These are phyloP conservation scores for Leptodactylus fallax DNA, from an alignment of 2,797 vertebrate genomes.

Conservation along the genomic window DNA sequence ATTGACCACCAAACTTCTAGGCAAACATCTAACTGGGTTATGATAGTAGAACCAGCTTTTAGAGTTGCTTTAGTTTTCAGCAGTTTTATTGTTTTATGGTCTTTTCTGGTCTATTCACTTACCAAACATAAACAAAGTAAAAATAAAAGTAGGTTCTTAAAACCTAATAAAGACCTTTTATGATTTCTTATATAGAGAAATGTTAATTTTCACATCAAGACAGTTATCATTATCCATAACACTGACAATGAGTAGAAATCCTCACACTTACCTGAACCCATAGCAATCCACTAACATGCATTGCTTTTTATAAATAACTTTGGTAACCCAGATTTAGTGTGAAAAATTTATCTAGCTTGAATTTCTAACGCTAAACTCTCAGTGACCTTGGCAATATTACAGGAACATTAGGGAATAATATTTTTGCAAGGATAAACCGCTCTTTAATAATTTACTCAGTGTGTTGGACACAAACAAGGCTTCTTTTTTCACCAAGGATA, in stretches of 20 bases:
- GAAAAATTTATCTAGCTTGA: slow-evolving; percentile 56
- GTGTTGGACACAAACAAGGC: slow-evolving; percentile 61
- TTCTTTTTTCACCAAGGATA: slow-evolving; percentile 50
- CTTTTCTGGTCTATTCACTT: background rate
- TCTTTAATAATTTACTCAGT: slow-evolving; percentile 60
- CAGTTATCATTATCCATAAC: background rate
- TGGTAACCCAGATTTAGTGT: slow-evolving; percentile 47
- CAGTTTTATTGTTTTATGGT: background rate
- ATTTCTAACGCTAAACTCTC: slow-evolving; percentile 54
- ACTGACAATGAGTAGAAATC: background rate
- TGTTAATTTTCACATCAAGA: background rate
- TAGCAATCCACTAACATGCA: background rate
- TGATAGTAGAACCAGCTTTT: no score
- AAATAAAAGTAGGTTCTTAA: background rate
- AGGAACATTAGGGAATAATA: slow-evolving; percentile 62
- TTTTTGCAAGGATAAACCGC: slow-evolving; percentile 60
- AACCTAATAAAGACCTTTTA: background rate
- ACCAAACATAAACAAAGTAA: background rate
- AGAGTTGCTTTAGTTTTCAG: no score
- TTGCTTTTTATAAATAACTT: slow-evolving; percentile 41
- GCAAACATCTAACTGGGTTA: no score
- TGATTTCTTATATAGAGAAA: background rate
- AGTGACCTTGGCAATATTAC: slow-evolving; percentile 59
- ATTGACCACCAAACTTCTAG: no score
- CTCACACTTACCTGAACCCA: background rate